Conservation (phyloP, 2,888 invertebrate species). For the Rambutsinella grinnellia region DNA sequence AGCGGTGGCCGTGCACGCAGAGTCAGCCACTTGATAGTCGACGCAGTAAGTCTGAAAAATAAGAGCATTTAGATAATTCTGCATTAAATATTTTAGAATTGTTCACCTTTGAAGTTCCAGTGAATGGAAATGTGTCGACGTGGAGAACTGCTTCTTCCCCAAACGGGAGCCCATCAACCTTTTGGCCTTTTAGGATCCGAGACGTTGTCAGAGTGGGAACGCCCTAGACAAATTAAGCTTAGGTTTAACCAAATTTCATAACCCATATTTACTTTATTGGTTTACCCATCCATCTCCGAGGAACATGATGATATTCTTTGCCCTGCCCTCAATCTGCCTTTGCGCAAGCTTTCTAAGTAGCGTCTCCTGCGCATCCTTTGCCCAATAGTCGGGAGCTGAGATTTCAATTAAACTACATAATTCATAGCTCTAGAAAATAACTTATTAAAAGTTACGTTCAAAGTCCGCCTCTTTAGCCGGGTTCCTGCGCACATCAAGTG, state of each 20-base stretch:
- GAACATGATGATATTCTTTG: constrained; percentile 51
- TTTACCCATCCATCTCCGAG: constrained; percentile 40
- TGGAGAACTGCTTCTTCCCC: constrained; percentile 66
- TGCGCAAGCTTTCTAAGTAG: constrained; percentile 15
- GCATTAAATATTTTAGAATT: constrained; percentile 47
- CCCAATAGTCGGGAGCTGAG: constrained; percentile 32
- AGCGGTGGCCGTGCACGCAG: constrained; percentile 75
- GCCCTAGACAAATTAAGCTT: neutral
- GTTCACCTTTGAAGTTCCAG: constrained; percentile 66
- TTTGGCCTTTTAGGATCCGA: constrained; percentile 69
- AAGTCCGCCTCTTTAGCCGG: no score
- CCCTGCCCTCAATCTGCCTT: constrained; percentile 3
- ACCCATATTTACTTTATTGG: constrained; percentile 67
- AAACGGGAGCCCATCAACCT: constrained; percentile 67
- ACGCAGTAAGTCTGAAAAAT: constrained; percentile 40
- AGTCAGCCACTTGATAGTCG: constrained; percentile 52
- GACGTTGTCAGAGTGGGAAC: constrained; percentile 69
- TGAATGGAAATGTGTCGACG: constrained; percentile 50
- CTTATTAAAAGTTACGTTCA: no score
- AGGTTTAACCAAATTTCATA: neutral
- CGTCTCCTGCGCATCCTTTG: constrained; percentile 17
- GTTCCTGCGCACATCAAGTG: no score
- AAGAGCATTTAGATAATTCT: neutral
- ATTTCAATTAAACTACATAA: no score
- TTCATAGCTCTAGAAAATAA: no score